These are phyloP conservation scores for Callaeas wilsoni DNA, from an alignment of 2,113 vertebrate genomes.

Conservation along the genomic window DNA sequence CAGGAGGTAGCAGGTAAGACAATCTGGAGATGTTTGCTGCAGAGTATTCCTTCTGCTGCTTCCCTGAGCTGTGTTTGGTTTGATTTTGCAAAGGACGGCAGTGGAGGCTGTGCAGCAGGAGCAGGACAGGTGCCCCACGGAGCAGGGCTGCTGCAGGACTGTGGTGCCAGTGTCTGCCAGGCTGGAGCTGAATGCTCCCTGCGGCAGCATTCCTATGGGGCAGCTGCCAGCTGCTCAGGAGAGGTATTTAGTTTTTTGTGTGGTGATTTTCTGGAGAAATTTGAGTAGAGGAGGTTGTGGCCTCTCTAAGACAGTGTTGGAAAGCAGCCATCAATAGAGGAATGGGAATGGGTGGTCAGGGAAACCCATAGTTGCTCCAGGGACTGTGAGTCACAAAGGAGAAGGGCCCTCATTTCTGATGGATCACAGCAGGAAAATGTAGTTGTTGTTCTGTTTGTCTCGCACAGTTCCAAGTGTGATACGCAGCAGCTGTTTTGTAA, in stretches of 20 bases:
- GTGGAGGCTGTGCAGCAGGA: background rate
- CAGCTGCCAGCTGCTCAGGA: background rate
- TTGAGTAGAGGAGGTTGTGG: background rate
- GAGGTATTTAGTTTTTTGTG: background rate
- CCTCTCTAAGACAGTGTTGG: background rate
- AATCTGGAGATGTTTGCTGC: background rate
- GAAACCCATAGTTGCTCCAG: constrained; percentile 1
- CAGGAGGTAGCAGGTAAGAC: background rate
- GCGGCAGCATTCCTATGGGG: background rate
- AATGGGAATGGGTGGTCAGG: background rate
- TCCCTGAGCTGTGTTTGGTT: background rate
- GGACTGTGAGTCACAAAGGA: constrained; percentile 3
- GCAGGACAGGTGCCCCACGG: background rate
- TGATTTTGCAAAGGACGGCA: background rate
- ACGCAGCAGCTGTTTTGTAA: background rate
- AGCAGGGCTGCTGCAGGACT: background rate
- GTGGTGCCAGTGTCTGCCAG: background rate
- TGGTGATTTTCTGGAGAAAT: background rate
- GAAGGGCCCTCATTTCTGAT: background rate
- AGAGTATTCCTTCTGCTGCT: background rate
- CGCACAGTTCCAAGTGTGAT: background rate
- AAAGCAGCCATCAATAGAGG: background rate
- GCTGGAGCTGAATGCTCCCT: background rate
- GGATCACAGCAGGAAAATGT: background rate
- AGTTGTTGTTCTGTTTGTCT: background rate